Percentiles rank a stretch among this genome's conserved stretches.
Conservation (phyloP, 1,140 invertebrate species). For the Monochamus saltuarius region DNA sequence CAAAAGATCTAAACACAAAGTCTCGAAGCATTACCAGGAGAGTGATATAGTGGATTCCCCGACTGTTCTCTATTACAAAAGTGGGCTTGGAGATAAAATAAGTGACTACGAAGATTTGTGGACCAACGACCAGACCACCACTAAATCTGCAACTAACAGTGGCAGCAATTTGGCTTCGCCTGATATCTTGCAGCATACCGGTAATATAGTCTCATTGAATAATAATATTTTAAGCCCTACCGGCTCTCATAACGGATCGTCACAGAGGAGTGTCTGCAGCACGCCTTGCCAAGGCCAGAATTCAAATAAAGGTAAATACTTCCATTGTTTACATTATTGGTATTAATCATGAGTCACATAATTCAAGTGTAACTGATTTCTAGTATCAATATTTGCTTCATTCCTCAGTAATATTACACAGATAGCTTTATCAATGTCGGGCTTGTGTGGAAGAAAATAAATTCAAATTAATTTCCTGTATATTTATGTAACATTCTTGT, state of each 20-base stretch:
- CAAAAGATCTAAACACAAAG: slow-evolving; percentile 57
- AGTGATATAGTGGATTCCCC: slow-evolving; percentile 82
- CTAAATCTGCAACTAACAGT: slow-evolving; percentile 29
- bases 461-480: too few relatives aligned
- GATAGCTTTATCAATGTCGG: too few relatives aligned
- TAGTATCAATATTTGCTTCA: too few relatives aligned
- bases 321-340: not conserved
- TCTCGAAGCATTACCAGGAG: slow-evolving; percentile 71
- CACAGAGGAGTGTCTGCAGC: slow-evolving; percentile 39
- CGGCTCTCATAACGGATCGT: slow-evolving; percentile 41
- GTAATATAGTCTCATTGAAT: slow-evolving; percentile 55
- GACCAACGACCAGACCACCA: slow-evolving; percentile 66
- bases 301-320: slow-evolving; percentile 20
- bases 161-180: slow-evolving; percentile 41
- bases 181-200: slow-evolving; percentile 48
- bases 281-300: slow-evolving; percentile 37
- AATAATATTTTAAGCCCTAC: slow-evolving; percentile 58
- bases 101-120: slow-evolving; percentile 96
- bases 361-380: too few relatives aligned
- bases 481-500: too few relatives aligned
- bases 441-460: too few relatives aligned
- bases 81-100: slow-evolving; percentile 85
- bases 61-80: slow-evolving; percentile 74
- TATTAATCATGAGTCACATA: too few relatives aligned
- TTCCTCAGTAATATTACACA: too few relatives aligned